Evolutionary conservation across 2,797 vertebrate genomes (phyloP).

Genomic region (Sandelia bainsii): DNA sequence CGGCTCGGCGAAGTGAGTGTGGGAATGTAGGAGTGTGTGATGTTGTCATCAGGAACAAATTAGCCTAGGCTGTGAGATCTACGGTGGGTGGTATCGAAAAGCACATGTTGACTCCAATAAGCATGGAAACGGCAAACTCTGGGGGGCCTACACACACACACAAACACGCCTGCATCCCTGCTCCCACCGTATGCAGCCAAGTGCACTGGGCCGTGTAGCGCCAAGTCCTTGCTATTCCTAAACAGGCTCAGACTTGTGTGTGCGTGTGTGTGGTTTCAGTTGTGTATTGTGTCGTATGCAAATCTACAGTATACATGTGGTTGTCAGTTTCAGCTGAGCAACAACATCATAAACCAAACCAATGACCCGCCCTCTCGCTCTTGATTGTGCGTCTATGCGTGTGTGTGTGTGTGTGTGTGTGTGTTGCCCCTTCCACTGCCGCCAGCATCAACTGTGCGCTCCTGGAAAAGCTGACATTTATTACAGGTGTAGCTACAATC

Average conservation of each 20-base stretch:
- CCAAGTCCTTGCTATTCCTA: conserved; percentile 32
- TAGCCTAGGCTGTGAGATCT: conserved; percentile 46
- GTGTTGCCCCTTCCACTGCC: not conserved
- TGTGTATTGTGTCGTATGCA: conserved; percentile 26
- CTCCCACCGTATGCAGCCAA: conserved; percentile 38
- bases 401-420: conserved; percentile 21
- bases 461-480: conserved; percentile 40
- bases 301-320: conserved; percentile 9
- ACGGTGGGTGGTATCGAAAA: conserved; percentile 63
- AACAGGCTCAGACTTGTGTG: conserved; percentile 53
- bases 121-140: conserved; percentile 30
- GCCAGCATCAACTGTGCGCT: conserved; percentile 37
- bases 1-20: not conserved
- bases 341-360: conserved; percentile 18
- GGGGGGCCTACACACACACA: not conserved
- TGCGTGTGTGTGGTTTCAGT: conserved; percentile 1
- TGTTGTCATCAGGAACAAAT: conserved; percentile 68
- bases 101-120: conserved; percentile 58
- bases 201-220: conserved; percentile 57
- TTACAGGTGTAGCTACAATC: conserved; percentile 42
- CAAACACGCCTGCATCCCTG: conserved; percentile 1
- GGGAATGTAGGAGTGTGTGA: conserved; percentile 56
- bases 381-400: conserved; percentile 17
- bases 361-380: not conserved
- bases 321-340: conserved; percentile 30